Base-by-base conservation (phyloP, 2,888 invertebrate genomes). In the Nemoura dubitans region DNA sequence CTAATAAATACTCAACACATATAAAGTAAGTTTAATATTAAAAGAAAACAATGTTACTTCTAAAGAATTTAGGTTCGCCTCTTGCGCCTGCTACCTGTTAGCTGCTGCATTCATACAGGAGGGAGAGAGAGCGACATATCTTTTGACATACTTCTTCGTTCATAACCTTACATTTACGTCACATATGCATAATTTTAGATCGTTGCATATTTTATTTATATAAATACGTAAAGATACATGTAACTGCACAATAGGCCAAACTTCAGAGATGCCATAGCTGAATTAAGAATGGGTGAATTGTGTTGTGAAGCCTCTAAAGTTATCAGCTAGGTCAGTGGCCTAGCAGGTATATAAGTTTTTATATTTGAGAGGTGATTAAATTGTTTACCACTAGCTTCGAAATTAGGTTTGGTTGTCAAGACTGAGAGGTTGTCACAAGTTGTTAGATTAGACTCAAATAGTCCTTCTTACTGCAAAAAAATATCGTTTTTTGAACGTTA, bases 171-270 rank as follows among this genome's bases (percentile, higher is more conserved):
- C 59, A 59, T 59, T 59, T 59, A 59, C 59, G 59, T 27, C 28
- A 82, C 29, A 82, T 82, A 82, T 80, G 26, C 26, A 80, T 82
- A 82, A 28, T 28, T 82, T 28, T 82, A 82, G 26, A 82, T 82
- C 7, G 26, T 28, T 82, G 16, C 29, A 82, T 82, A 82, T 82
- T 28, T 80, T 76, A 16, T 76, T 7, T 76, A 76, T 78, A 78
- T 78, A 3, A 10, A 78, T 26, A 28, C 78, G 7, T 78, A 25
- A 3, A 78, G 14, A 28, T 78, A 6, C 27, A 10, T 1, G 78
- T 78, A 6, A 28, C 29, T 28, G 2, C 29, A 14, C 29, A 78
- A 78, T 28, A 25, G 25, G 78, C 7, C 27, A 14, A 7, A 59
- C 16, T 59, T 59, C 2, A 1, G 21, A 10, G 14, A 59, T 59